phyloP scores from a whole-genome alignment of 2,113 vertebrate genomes.

The Erythrocebus patas region DNA sequence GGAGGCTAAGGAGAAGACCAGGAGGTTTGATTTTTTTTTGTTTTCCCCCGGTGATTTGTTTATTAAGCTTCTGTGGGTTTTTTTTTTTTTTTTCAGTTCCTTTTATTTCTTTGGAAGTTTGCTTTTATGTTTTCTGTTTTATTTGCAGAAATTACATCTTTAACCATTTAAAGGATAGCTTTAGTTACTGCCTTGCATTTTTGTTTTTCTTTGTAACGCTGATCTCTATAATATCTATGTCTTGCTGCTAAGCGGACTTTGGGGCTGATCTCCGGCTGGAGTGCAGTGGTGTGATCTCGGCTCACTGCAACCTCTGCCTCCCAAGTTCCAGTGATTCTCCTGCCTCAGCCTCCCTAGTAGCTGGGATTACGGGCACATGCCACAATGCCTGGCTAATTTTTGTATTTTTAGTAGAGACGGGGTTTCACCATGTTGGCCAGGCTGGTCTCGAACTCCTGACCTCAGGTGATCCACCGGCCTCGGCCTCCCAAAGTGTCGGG shows the following conservation, averaged over 20 bases:
- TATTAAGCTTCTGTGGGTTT: background rate
- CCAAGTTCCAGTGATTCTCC: too few species aligned
- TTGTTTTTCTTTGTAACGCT: rapidly evolving
- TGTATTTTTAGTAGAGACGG: too few species aligned
- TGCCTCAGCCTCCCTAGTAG: too few species aligned
- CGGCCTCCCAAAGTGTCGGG: too few species aligned
- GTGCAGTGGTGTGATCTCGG: too few species aligned
- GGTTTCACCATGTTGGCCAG: too few species aligned
- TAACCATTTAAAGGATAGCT: background rate
- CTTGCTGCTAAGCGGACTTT: rapidly evolving
- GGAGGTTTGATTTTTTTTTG: constrained; percentile 43
- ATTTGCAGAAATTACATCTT: background rate
- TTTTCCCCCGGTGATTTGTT: background rate
- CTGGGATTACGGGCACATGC: too few species aligned
- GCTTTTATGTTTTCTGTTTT: background rate
- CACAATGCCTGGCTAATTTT: too few species aligned
- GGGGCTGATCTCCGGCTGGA: too few species aligned
- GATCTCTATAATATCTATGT: rapidly evolving
- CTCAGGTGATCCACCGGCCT: rapidly evolving
- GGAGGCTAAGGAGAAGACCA: background rate
- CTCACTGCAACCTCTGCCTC: too few species aligned
- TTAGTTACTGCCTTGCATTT: rapidly evolving
- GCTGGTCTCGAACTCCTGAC: too few species aligned
- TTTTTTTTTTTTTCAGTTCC: background rate
- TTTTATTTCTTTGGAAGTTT: background rate